Percentiles rank a stretch among this genome's conserved stretches.
These are phyloP conservation scores for Triops cancriformis DNA, from an alignment of 1,140 invertebrate species.

Conservation along the genomic window DNA sequence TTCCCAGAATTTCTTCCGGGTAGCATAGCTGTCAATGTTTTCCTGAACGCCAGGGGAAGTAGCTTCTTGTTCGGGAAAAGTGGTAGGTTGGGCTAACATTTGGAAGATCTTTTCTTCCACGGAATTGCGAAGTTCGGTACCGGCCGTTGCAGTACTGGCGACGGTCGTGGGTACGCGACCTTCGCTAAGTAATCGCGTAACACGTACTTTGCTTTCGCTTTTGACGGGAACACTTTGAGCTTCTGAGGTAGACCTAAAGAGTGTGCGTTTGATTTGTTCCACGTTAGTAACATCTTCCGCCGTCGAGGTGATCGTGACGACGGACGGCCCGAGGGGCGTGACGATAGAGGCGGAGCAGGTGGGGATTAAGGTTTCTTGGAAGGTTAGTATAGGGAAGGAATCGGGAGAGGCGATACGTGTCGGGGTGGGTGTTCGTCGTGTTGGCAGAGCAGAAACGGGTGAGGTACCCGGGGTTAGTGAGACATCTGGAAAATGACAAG, in stretches of 20 bases:
- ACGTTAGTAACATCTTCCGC: neutral
- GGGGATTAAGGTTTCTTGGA: constrained; percentile 8
- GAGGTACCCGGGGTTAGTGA: constrained; percentile 26
- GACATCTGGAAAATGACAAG: constrained; percentile 27
- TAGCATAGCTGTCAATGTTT: constrained; percentile 38
- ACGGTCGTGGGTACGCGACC: neutral
- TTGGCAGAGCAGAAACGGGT: constrained; percentile 17
- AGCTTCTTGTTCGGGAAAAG: constrained; percentile 16
- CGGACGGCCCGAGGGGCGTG: constrained; percentile 18
- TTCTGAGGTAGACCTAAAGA: constrained; percentile 22
- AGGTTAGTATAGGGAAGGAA: neutral
- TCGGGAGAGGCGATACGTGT: constrained; percentile 16
- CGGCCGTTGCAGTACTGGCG: neutral
- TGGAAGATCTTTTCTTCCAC: constrained; percentile 17
- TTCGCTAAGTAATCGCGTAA: constrained; percentile 15
- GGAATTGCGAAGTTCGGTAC: constrained; percentile 1
- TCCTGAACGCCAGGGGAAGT: constrained; percentile 28
- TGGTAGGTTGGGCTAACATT: neutral
- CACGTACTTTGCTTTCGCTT: neutral
- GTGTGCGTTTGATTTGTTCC: constrained; percentile 18
- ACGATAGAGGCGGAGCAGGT: constrained; percentile 10
- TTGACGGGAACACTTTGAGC: neutral
- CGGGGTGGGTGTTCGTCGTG: constrained; percentile 19
- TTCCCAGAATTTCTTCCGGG: constrained; percentile 46
- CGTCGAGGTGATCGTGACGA: neutral